phyloP scores from a whole-genome alignment of 2,113 vertebrate species.

The Donacobius atricapilla region DNA sequence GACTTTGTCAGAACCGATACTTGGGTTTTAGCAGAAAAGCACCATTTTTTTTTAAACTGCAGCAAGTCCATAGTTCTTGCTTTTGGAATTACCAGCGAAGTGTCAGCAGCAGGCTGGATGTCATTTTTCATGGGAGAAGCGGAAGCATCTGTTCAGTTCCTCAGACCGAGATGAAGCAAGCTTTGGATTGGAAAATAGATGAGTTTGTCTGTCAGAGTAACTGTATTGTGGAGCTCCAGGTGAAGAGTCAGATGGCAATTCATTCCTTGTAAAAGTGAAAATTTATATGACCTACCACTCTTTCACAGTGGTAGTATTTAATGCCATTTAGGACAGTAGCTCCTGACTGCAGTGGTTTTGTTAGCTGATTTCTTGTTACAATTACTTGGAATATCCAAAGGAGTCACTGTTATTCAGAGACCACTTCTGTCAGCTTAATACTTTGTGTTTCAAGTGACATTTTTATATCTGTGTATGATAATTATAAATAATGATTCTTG shows the following conservation, averaged over 20 bases:
- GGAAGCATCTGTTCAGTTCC: conserved; percentile 10
- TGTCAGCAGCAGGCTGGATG: conserved; percentile 9
- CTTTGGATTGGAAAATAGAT: conserved; percentile 12
- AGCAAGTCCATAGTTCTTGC: neutral
- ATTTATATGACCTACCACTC: neutral
- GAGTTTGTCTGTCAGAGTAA: neutral
- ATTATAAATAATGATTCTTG: conserved; percentile 16
- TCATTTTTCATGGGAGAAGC: conserved; percentile 16
- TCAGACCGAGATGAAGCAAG: neutral
- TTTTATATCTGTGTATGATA: neutral
- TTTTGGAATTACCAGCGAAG: neutral
- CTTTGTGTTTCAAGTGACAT: conserved; percentile 11
- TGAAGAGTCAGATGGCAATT: neutral
- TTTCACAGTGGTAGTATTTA: neutral
- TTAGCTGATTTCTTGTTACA: neutral
- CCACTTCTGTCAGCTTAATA: neutral
- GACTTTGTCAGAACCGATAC: neutral
- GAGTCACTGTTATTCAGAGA: neutral
- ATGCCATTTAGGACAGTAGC: neutral
- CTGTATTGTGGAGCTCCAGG: neutral
- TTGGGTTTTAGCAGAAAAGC: neutral
- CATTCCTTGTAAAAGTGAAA: neutral
- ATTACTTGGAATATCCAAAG: neutral
- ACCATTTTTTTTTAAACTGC: neutral
- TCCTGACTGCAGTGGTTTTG: neutral